Percentiles rank a stretch among this genome's conserved stretches.
These are phyloP conservation scores for Zygothrica quintamaculata DNA, from an alignment of 2,888 invertebrate species.

Conservation along the genomic window DNA sequence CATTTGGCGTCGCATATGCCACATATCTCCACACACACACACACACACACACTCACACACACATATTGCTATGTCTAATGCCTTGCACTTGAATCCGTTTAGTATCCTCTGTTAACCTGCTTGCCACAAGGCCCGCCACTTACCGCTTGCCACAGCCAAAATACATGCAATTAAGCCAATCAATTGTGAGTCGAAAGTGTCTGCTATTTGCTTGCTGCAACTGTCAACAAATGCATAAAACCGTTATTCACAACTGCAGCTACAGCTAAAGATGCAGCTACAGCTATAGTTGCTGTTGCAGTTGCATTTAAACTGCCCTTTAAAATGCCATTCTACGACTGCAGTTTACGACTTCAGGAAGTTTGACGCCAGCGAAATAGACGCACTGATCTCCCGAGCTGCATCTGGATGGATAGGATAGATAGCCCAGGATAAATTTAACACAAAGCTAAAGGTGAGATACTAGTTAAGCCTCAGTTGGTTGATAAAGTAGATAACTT, in stretches of 20 bases:
- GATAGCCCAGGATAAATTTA: too few species aligned
- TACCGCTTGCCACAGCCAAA: constrained; percentile 19
- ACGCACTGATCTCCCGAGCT: too few species aligned
- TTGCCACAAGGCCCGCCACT: constrained; percentile 18
- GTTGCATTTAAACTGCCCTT: constrained; percentile 21
- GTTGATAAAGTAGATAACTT: too few species aligned
- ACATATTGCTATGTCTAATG: constrained; percentile 46
- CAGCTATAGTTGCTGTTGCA: constrained; percentile 13
- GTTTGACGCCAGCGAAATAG: constrained; percentile 54
- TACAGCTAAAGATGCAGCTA: constrained; percentile 7
- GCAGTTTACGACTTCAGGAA: constrained; percentile 69
- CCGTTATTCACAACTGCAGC: constrained; percentile 61
- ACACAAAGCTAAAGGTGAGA: too few species aligned
- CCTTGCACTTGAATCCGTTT: constrained; percentile 47
- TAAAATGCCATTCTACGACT: constrained; percentile 15
- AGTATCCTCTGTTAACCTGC: background rate
- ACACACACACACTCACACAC: too few species aligned
- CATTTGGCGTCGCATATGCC: constrained; percentile 29
- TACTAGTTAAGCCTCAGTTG: too few species aligned
- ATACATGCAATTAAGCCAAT: constrained; percentile 61
- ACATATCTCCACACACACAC: constrained; percentile 15
- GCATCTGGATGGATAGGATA: too few species aligned
- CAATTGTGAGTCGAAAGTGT: constrained; percentile 42
- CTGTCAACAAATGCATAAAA: constrained; percentile 73
- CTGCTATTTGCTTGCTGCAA: constrained; percentile 28